phyloP scores from a whole-genome alignment of 2,113 vertebrate genomes.

The Aspiorhynchus laticeps region DNA sequence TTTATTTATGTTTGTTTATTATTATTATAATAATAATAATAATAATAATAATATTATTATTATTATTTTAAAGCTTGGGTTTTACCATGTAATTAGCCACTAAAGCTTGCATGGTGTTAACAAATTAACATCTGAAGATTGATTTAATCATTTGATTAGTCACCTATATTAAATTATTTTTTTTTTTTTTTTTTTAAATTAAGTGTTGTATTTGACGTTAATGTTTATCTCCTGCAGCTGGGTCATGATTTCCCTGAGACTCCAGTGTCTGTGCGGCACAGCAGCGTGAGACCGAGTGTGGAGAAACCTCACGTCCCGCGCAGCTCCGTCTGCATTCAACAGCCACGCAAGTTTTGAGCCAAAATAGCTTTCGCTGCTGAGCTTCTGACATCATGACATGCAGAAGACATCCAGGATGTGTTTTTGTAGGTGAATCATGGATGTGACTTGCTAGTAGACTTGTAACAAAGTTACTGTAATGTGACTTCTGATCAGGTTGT shows the following conservation, averaged over 20 bases:
- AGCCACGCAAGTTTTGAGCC: conserved; percentile 89
- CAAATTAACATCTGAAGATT: too few species aligned
- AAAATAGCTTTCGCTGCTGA: background rate
- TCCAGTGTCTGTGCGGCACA: conserved; percentile 81
- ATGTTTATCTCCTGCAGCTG: conserved; percentile 63
- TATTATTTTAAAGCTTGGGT: too few species aligned
- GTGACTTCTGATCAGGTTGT: conserved; percentile 26
- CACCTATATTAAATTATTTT: too few species aligned
- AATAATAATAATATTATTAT: too few species aligned
- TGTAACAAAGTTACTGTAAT: background rate
- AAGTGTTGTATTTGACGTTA: background rate
- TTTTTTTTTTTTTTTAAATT: background rate
- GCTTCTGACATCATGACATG: conserved; percentile 28
- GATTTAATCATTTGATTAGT: too few species aligned
- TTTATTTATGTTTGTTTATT: too few species aligned
- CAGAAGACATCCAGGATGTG: conserved; percentile 55
- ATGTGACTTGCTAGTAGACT: background rate
- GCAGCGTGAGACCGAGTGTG: conserved; percentile 82
- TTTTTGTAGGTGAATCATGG: conserved; percentile 34
- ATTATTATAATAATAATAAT: too few species aligned
- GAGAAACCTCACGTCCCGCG: conserved; percentile 81
- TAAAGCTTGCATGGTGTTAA: too few species aligned
- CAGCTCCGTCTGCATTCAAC: conserved; percentile 83
- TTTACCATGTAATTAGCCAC: too few species aligned
- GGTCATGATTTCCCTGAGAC: conserved; percentile 85